Evolutionary conservation across 1,140 invertebrate species (phyloP), one percentile per base, ranked within the genome.

Genomic region (Pomphorhynchus laevis): DNA sequence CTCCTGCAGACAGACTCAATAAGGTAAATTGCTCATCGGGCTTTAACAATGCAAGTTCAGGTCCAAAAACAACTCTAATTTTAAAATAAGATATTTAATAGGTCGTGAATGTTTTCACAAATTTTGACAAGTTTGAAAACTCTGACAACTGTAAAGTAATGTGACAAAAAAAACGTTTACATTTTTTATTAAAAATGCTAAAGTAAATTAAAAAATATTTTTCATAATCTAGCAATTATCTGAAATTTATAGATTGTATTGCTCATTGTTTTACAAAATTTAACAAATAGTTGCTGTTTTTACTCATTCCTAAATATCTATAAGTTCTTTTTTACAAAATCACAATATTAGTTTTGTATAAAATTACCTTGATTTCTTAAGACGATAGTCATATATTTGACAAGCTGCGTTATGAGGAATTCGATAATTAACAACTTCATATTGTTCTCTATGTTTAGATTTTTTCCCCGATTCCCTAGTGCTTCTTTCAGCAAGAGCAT

Each of bases 311-410:
- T n/a, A n/a, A n/a, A n/a, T n/a, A n/a, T n/a, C n/a, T n/a, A n/a
- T n/a, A n/a, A n/a, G n/a, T n/a, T n/a, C n/a, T n/a, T n/a, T n/a
- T n/a, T n/a, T n/a, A n/a, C n/a, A n/a, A n/a, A n/a, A n/a, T n/a
- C n/a, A n/a, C n/a, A 6, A 9, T 32, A 33, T n/a, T 12, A 39
- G 5, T 20, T 14, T 18, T 2, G 17, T 20, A 16, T 8, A 35
- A n/a, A 25, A 11, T 43, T 48, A 61, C 58, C 60, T 52, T 11
- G 53, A 48, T n/a, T 49, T 54, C 41, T 53, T 55, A 25, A 49
- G 40, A 36, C 50, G 41, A 40, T 51, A 54, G 43, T 56, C 51
- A 42, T 54, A 52, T 6, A 56, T 48, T 47, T 51, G 38, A n/a
- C 55, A 52, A 39, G 53, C 54, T 16, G 50, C 52, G 46, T 54